Percentiles rank a stretch among this genome's conserved stretches.
Evolutionary conservation across 2,113 vertebrate species (phyloP).

Genomic region (Nycticebus coucang): DNA sequence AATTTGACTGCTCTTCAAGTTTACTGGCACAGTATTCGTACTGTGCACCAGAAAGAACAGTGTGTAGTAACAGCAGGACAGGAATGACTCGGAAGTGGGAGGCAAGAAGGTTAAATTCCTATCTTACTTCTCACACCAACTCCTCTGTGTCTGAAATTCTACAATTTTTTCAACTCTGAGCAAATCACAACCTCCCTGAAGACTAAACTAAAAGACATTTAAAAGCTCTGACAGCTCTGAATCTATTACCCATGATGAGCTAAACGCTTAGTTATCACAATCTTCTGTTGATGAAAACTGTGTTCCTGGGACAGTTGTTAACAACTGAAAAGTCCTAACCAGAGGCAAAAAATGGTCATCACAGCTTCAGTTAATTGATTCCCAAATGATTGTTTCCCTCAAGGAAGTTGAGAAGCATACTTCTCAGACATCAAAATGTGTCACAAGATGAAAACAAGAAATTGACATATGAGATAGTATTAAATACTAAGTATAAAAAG

Average conservation of each 20-base stretch:
- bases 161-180: neutral
- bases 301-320: neutral
- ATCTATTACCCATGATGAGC: neutral
- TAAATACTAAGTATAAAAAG: neutral
- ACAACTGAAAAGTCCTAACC: neutral
- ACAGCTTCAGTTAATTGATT: neutral
- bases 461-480: neutral
- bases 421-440: neutral
- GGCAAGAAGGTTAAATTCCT: neutral
- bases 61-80: neutral
- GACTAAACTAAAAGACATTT: neutral
- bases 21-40: neutral
- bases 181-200: neutral
- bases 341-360: neutral
- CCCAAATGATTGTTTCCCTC: neutral
- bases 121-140: neutral
- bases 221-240: neutral
- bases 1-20: neutral
- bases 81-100: neutral
- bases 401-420: neutral
- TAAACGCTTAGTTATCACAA: neutral
- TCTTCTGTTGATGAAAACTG: neutral
- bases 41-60: neutral
- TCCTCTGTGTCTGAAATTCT: neutral
- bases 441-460: neutral